A percentile compares a stretch with the other conserved stretches of the same genome.
phyloP scores from a whole-genome alignment of 2,888 invertebrate species.

The Rapana venosa region DNA sequence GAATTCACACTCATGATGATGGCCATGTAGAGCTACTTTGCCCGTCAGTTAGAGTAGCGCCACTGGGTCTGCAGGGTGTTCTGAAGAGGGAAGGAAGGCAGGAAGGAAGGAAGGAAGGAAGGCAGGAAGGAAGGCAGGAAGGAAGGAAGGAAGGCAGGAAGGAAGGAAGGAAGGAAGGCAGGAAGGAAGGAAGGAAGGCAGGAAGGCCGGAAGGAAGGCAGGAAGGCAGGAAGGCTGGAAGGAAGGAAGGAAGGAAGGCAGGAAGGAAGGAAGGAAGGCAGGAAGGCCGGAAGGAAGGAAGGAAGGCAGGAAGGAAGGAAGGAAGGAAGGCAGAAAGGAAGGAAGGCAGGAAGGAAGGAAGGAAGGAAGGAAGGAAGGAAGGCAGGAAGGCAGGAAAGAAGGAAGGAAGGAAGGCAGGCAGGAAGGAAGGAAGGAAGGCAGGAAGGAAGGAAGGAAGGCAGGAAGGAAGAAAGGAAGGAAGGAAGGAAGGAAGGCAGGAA shows the following conservation, averaged over 20 bases:
- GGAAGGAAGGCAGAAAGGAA: constrained; percentile 3
- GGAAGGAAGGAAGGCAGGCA: constrained; percentile 14
- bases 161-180: constrained; percentile 11
- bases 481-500: constrained; percentile 4
- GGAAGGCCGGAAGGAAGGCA: constrained; percentile 19
- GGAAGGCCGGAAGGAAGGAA: constrained; percentile 18
- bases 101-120: constrained; percentile 19
- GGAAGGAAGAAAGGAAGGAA: not conserved
- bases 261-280: constrained; percentile 20
- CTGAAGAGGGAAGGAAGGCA: constrained; percentile 16
- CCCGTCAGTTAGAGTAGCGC: no score
- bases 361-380: not conserved
- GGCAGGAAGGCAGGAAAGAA: constrained; percentile 1
- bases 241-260: not conserved
- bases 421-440: not conserved
- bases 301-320: constrained; percentile 28
- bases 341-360: not conserved
- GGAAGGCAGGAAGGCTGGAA: not conserved
- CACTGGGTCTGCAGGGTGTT: not conserved
- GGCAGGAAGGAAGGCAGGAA: constrained; percentile 17
- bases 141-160: constrained; percentile 17
- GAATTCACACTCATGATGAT: no score
- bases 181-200: constrained; percentile 27
- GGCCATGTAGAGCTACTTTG: no score
- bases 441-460: not conserved